Evolutionary conservation across 2,888 invertebrate genomes (phyloP), one percentile per base, ranked within the genome.

Genomic region (Eristalinus aeneus): DNA sequence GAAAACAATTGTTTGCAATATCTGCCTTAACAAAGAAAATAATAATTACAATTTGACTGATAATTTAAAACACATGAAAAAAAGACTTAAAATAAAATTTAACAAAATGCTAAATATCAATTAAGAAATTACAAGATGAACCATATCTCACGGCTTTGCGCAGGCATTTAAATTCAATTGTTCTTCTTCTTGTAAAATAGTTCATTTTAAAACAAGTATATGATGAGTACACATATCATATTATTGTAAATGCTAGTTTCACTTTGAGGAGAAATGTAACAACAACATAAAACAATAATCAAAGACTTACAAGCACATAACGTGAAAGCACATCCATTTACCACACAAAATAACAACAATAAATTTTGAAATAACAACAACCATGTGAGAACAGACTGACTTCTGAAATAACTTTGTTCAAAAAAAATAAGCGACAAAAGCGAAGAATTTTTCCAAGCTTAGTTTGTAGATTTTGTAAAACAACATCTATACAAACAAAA

Each of bases 381-480:
- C 34, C 68, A 77, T 72, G 31, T 23, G 69, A 79, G 61, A 85
- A 85, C 85, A 85, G 85, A 85, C 85, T 85, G 85, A 85, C 77
- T 85, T 81, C 81, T 9, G 80, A 39, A 22, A 36, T 53, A 46
- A 71, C 46, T 16, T 16, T 8, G n/a, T 16, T 12, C 11, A 46
- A 63, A 63, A 63, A 36, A 80, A 75, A 67, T 27, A 74, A 67
- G 68, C 22, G 32, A 16, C 63, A 58, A 76, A 64, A 73, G 63
- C 58, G 65, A 61, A 63, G 22, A 32, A 72, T 53, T 65, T 78
- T 60, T 64, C 75, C 75, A 63, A 71, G 34, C 84, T 75, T 76
- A 76, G 65, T 72, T 67, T 81, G 72, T 85, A 81, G 85, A 85
- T 85, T 85, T 85, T 85, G 84, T 85, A 85, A 85, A 81, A 76